Evolutionary conservation across 2,113 vertebrate species (phyloP).

Genomic region (Urocolius indicus): DNA sequence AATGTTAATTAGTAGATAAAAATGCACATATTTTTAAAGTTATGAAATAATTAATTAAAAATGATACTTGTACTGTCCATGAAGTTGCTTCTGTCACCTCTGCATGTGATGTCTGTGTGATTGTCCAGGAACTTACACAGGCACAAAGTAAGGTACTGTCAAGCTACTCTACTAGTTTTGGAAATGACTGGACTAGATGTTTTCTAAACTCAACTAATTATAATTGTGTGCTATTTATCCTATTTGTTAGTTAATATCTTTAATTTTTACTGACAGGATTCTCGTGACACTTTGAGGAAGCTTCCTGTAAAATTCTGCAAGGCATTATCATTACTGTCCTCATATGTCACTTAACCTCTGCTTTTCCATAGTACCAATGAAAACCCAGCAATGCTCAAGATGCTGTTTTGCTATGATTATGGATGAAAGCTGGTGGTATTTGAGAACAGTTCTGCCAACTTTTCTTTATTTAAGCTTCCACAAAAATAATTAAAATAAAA

Average conservation of each 20-base stretch:
- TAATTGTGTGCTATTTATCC: background rate
- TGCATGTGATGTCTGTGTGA: rapidly evolving
- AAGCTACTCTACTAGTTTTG: background rate
- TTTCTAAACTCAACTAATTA: background rate
- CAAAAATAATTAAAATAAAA: background rate
- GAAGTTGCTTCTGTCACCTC: background rate
- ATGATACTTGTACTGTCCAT: background rate
- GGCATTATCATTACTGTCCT: background rate
- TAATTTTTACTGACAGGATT: background rate
- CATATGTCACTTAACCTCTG: background rate
- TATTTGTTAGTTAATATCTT: background rate
- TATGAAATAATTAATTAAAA: background rate
- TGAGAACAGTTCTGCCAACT: background rate
- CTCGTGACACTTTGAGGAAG: background rate
- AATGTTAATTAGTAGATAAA: background rate
- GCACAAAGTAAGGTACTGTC: rapidly evolving
- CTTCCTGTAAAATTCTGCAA: background rate
- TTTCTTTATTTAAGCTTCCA: background rate
- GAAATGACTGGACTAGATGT: background rate
- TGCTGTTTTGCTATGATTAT: background rate
- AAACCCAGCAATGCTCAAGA: background rate
- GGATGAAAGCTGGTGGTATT: background rate
- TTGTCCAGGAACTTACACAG: background rate
- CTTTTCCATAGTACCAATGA: background rate
- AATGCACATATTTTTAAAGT: background rate